phyloP scores from a whole-genome alignment of 2,797 vertebrate genomes.

The Phyllotis vaccarum region DNA sequence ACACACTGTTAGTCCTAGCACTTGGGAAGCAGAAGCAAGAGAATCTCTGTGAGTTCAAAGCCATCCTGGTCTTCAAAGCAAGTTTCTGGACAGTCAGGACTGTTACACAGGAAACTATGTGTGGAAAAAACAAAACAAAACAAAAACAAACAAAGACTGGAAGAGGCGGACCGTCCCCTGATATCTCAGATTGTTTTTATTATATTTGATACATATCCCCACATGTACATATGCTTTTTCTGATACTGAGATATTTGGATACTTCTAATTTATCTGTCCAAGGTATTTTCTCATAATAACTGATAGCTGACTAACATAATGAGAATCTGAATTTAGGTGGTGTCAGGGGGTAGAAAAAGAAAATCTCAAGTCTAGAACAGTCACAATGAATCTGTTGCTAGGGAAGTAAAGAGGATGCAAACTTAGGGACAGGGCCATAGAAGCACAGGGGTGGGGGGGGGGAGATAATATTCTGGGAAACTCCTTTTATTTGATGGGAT shows the following conservation, averaged over 20 bases:
- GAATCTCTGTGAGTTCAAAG: too few species aligned
- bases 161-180: too few species aligned
- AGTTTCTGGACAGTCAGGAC: too few species aligned
- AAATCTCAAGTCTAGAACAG: neutral
- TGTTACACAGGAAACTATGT: too few species aligned
- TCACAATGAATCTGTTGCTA: neutral
- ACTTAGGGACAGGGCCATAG: neutral
- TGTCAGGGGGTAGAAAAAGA: constrained; percentile 9
- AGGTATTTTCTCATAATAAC: neutral
- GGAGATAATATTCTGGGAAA: rapidly evolving
- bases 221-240: neutral
- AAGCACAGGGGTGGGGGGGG: neutral
- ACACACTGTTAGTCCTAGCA: too few species aligned
- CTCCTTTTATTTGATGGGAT: neutral
- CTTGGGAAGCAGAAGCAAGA: too few species aligned
- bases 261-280: neutral
- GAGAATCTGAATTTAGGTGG: neutral
- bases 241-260: neutral
- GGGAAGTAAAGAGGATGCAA: too few species aligned
- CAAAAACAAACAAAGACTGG: too few species aligned
- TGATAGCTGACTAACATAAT: neutral
- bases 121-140: too few species aligned
- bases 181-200: too few species aligned
- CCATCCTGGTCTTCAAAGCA: too few species aligned
- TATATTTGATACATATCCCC: too few species aligned